Base-by-base conservation (phyloP, 2,888 invertebrate genomes). In the Lasioglossum pauxillum region DNA sequence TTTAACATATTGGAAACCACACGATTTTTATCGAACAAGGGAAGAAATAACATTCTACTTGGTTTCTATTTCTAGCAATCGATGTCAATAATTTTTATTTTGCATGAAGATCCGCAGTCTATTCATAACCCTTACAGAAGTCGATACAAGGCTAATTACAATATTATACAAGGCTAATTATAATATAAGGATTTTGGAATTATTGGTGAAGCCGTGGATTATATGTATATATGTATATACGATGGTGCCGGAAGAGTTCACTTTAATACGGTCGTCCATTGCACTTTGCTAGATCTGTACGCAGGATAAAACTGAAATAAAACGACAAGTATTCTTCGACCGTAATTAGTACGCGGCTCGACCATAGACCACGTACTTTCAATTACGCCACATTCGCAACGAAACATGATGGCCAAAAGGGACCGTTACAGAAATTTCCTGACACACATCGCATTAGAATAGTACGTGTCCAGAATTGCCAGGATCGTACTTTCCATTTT, bases 311-410 rank as follows among this genome's bases (percentile, higher is more conserved):
- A 64, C 19, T 64, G 19, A 19, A 64, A 31, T 12, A 69, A 35
- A 69, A 38, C 19, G 38, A 23, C 38, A 69, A 35, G 23, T 69
- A 19, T 69, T 38, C 35, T 35, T 38, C 23, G 38, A 23, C 69
- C 10, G 38, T 38, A 69, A 38, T 69, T 38, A 69, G 23, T 38
- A 38, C 23, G 23, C 31, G 38, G 5, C 12, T 64, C 16, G 31
- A 19, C 64, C 64, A 69, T 38, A 23, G 69, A 38, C 69, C 69
- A 69, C 69, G 69, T 69, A 69, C 38, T 38, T 69, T 69, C 69
- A 69, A 69, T 69, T 69, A 69, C 35, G 23, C 69, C 10, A 38
- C 23, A n/a, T 35, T 69, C 69, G 16, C 12, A 35, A 69, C 38
- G 69, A 35, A 38, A 69, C 69, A 23, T 10, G 38, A n/a, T n/a